Base-by-base conservation (phyloP, 53 echinoderm and acorn worm genomes). In the Echinarachnius parma region DNA sequence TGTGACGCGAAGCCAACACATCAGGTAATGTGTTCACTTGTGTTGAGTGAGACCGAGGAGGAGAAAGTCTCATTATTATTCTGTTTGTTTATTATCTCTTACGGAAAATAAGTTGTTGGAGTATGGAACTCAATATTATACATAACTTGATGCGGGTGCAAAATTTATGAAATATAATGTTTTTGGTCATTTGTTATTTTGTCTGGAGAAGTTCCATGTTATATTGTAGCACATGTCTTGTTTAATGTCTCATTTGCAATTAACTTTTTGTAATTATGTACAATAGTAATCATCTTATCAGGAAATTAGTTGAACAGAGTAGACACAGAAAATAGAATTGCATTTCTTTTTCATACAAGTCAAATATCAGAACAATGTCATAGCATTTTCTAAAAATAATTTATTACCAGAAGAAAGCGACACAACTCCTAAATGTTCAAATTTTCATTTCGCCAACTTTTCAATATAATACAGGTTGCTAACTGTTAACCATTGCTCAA, bases 1-100 rank as follows among this genome's bases (percentile, higher is more conserved):
- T 34, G 91, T 95, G 22, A 95, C 96, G 20, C 82, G 96, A 31
- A 95, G 96, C 66, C 87, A 95, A 67, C 96, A 95, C 69, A 66
- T 84, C 67, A 84, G 87, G 70, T 95, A 78, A 52, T 54, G 70
- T 36, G 30, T 66, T 66, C 48, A 47, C 25, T n/a, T n/a, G n/a
- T n/a, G n/a, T n/a, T n/a, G n/a, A n/a, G n/a, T n/a, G n/a, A n/a
- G n/a, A n/a, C n/a, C n/a, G n/a, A n/a, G n/a, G n/a, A 39, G 39
- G 13, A 39, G 39, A 39, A 13, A 39, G 39, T 9, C 7, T 9
- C 7, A 39, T 9, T 9, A 39, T 9, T 39, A 39, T 23, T 39
- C 25, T 35, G 13, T 37, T 39, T 20, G 36, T 39, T 24, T 20
- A 25, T 30, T 46, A 27, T 66, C 47, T 66, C 25, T 66, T 47